A percentile compares a stretch with the other conserved stretches of the same genome.
Conservation (phyloP, 2,113 vertebrate genomes). For the Microcebus murinus region DNA sequence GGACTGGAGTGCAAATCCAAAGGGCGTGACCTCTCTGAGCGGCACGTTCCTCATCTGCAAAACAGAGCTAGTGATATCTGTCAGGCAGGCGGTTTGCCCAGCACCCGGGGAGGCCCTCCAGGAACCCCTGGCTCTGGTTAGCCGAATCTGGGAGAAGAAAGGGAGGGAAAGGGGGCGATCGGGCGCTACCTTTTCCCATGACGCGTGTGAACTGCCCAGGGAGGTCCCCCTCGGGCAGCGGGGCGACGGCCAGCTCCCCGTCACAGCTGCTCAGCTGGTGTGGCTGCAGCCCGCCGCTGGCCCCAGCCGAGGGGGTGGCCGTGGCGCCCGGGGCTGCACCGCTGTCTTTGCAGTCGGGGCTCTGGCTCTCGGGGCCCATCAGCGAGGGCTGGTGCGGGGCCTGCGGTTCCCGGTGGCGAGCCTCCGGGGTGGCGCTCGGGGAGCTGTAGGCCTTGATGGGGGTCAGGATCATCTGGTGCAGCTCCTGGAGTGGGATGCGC, state of each 20-base stretch:
- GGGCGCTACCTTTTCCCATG: slow-evolving; percentile 96
- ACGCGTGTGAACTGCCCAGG: slow-evolving; percentile 97
- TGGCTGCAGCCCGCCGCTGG: slow-evolving; percentile 84
- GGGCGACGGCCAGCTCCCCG: slow-evolving; percentile 87
- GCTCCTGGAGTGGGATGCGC: slow-evolving; percentile 94
- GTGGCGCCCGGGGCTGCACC: neutral
- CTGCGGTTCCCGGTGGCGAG: slow-evolving; percentile 85
- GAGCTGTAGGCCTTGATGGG: slow-evolving; percentile 94
- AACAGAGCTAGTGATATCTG: neutral
- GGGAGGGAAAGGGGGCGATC: rapidly evolving
- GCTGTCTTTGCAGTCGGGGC: slow-evolving; percentile 86
- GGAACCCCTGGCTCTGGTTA: neutral
- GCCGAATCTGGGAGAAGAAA: neutral
- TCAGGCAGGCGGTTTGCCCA: neutral
- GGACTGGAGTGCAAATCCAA: neutral
- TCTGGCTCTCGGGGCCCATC: slow-evolving; percentile 87
- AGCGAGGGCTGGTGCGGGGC: slow-evolving; percentile 86
- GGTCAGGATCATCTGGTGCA: slow-evolving; percentile 98
- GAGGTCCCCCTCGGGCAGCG: slow-evolving; percentile 94
- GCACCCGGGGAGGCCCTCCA: rapidly evolving
- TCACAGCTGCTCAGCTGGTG: slow-evolving; percentile 92
- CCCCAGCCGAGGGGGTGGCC: neutral
- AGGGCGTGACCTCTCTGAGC: neutral
- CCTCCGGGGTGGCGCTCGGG: slow-evolving; percentile 79
- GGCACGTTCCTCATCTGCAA: neutral